Conservation (phyloP, 1,140 invertebrate species). For the Scaptomyza hsui region DNA sequence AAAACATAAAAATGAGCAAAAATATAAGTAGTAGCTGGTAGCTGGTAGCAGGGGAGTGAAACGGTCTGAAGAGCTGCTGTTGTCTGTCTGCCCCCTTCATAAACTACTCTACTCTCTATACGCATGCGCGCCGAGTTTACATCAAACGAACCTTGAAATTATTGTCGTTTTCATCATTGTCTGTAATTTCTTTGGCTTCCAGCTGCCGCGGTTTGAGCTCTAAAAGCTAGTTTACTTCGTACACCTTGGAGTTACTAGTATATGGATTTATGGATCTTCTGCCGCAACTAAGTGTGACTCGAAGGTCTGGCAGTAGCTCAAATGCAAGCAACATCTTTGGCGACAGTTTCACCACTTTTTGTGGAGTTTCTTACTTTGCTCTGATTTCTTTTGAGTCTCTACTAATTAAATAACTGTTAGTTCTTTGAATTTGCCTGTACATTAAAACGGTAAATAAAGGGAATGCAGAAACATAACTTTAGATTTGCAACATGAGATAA, state of each 20-base stretch:
- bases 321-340: constrained; percentile 16
- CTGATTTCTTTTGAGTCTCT: constrained; percentile 72
- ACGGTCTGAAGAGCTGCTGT: constrained; percentile 48
- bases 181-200: constrained; percentile 62
- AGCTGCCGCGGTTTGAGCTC: constrained; percentile 20
- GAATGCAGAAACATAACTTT: constrained; percentile 6
- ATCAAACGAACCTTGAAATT: constrained; percentile 84
- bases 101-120: constrained; percentile 36
- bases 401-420: constrained; percentile 75
- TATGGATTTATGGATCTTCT: constrained; percentile 18
- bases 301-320: constrained; percentile 22
- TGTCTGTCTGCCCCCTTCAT: constrained; percentile 42
- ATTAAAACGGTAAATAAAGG: constrained; percentile 25
- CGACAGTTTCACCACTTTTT: constrained; percentile 66
- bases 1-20: constrained; percentile 25
- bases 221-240: constrained; percentile 30
- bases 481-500: constrained; percentile 27
- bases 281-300: constrained; percentile 65
- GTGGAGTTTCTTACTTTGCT: constrained; percentile 50
- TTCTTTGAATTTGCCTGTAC: constrained; percentile 40
- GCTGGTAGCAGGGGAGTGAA: constrained; percentile 59
- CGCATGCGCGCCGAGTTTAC: constrained; percentile 75
- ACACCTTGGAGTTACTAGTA: constrained; percentile 47
- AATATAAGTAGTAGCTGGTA: constrained; percentile 43
- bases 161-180: constrained; percentile 83